These are phyloP conservation scores for Forbesichthys agassizii DNA, from an alignment of 2,113 vertebrate genomes.

Conservation along the genomic window DNA sequence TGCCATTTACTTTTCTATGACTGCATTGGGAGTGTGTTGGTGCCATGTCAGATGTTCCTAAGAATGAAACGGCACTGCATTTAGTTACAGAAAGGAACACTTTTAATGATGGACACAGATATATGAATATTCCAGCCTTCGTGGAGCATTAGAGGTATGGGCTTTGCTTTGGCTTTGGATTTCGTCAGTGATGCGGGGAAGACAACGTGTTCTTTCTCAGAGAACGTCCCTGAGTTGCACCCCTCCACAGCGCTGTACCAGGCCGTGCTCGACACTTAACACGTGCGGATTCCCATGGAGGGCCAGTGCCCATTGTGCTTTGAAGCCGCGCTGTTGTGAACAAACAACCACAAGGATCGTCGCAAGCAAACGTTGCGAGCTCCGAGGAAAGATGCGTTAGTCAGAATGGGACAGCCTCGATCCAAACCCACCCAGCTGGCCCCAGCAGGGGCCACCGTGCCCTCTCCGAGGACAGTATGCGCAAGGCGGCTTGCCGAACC, in stretches of 20 bases:
- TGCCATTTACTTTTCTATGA: slow-evolving; percentile 7
- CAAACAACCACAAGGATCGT: slow-evolving; percentile 18
- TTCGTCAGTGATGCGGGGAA: no score
- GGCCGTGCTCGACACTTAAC: slow-evolving; percentile 56
- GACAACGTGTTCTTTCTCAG: no score
- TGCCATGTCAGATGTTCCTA: slow-evolving; percentile 1
- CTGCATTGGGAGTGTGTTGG: neutral
- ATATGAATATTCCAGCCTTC: neutral
- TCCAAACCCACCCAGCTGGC: slow-evolving; percentile 9
- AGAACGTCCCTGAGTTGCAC: no score
- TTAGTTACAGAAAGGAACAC: slow-evolving; percentile 1
- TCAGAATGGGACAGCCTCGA: slow-evolving; percentile 64
- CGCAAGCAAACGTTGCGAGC: neutral
- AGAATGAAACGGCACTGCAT: slow-evolving; percentile 8
- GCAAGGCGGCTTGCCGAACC: slow-evolving; percentile 45
- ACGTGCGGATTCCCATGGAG: slow-evolving; percentile 32
- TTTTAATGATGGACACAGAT: slow-evolving; percentile 5
- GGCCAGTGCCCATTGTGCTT: slow-evolving; percentile 52
- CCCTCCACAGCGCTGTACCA: slow-evolving; percentile 32
- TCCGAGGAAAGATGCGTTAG: neutral
- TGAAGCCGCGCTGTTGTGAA: slow-evolving; percentile 36
- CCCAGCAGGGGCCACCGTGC: slow-evolving; percentile 21
- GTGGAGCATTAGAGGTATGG: no score
- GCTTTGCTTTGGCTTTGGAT: no score
- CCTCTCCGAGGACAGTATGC: slow-evolving; percentile 43